Percentiles rank a stretch among this genome's conserved stretches.
phyloP scores from a whole-genome alignment of 2,797 vertebrate genomes.

The Xerus rutilus region DNA sequence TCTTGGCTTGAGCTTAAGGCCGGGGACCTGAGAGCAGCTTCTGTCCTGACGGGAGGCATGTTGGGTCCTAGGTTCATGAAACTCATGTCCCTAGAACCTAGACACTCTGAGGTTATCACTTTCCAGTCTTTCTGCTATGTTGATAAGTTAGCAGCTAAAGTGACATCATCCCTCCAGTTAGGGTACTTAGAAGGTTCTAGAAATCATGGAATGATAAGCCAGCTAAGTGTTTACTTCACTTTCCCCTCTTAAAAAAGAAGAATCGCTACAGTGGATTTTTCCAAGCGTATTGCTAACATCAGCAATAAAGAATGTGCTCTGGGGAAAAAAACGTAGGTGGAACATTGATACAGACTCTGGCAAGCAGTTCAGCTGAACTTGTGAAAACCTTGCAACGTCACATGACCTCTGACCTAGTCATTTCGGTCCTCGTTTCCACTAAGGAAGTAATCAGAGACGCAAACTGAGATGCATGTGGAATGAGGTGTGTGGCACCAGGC shows the following conservation, averaged over 20 bases:
- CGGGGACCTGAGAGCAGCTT: not conserved
- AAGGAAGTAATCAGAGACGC: too few relatives aligned
- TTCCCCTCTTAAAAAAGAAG: not conserved
- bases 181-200: slow-evolving; percentile 25
- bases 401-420: too few relatives aligned
- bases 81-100: not conserved
- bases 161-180: not conserved
- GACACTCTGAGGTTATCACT: not conserved
- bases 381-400: too few relatives aligned
- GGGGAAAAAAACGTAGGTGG: too few relatives aligned
- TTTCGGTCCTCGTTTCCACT: too few relatives aligned
- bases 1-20: not conserved
- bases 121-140: not conserved
- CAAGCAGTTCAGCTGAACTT: too few relatives aligned
- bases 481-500: too few relatives aligned
- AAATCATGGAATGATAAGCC: not conserved
- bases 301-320: too few relatives aligned
- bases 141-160: not conserved
- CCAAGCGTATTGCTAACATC: too few relatives aligned
- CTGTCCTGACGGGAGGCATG: not conserved
- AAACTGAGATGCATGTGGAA: too few relatives aligned
- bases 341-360: too few relatives aligned
- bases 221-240: not conserved
- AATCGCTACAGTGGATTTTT: too few relatives aligned
- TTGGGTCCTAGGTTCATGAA: not conserved